A percentile compares a stretch with the other conserved stretches of the same genome.
phyloP scores from a whole-genome alignment of 2,797 vertebrate genomes.

The Brachyalestes nurse region DNA sequence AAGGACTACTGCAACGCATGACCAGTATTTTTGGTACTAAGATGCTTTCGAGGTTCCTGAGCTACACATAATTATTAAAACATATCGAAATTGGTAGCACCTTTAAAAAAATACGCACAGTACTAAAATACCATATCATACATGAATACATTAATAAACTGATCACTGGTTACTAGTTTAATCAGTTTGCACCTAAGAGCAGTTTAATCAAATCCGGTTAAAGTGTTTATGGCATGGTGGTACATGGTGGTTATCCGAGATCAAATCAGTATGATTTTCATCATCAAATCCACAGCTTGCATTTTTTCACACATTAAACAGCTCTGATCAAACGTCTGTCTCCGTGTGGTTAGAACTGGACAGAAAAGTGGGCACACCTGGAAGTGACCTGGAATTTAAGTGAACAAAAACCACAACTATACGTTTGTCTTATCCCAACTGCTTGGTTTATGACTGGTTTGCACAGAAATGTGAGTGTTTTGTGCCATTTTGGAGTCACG shows the following conservation, averaged over 20 bases:
- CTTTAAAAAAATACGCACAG: too few species aligned
- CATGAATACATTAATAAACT: neutral
- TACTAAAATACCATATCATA: too few species aligned
- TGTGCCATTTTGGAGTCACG: neutral
- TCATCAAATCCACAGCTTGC: neutral
- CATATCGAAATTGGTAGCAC: neutral
- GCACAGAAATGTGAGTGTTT: neutral
- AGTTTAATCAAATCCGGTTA: too few species aligned
- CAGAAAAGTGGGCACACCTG: neutral
- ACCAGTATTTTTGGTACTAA: too few species aligned
- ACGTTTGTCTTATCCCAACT: too few species aligned
- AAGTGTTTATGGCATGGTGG: too few species aligned
- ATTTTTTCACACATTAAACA: neutral
- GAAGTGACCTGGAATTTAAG: neutral
- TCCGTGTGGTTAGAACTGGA: neutral
- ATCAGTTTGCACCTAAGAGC: too few species aligned
- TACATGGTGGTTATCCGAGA: too few species aligned
- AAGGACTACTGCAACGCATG: neutral
- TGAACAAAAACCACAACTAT: too few species aligned
- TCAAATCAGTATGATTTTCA: too few species aligned
- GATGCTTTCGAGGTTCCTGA: too few species aligned
- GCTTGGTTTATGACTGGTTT: neutral
- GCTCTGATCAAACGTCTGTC: neutral
- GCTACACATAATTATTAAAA: neutral
- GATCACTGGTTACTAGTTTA: neutral